Base-by-base conservation (phyloP, 1,140 invertebrate species). In the Sitodiplosis mosellana region DNA sequence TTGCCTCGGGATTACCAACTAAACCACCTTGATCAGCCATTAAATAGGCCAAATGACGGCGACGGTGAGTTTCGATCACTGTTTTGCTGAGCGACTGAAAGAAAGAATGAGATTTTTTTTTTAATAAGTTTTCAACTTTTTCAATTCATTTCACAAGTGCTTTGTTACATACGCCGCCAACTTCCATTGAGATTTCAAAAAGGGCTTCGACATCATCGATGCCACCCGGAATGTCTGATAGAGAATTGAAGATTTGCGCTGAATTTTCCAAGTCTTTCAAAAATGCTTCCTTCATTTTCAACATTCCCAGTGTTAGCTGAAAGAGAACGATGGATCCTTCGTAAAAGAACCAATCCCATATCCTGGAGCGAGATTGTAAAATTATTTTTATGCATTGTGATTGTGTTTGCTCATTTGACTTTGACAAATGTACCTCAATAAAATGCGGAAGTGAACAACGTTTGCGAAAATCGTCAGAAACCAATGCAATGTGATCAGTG, bases 321-420 rank as follows among this genome's bases (percentile, higher is more conserved):
- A 99, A 98, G n/a, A 99, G 69, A 42, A 96, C 81, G 51, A 93
- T 79, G 11, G 90, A 93, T 37, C 96, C 95, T 66, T 97, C 83
- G 54, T 85, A 78, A 62, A 98, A 95, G 64, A 99, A 90, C 49
- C 95, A 69, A 68, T 99, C 96, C 95, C 95, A 99, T 52, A 99
- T 81, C 49, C 90, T 72, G 12, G 8, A 33, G 33, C n/a, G n/a
- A n/a, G n/a, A n/a, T n/a, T n/a, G n/a, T n/a, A n/a, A n/a, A n/a
- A n/a, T n/a, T n/a, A n/a, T n/a, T n/a, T n/a, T n/a, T n/a, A n/a
- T n/a, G n/a, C n/a, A n/a, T n/a, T n/a, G n/a, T n/a, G n/a, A n/a
- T n/a, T n/a, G n/a, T n/a, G n/a, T n/a, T n/a, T 15, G 38, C 38
- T 5, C 3, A 40, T 6, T 40, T 5, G 27, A n/a, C n/a, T 27